Percentiles rank a stretch among this genome's conserved stretches.
Conservation (phyloP, 1,140 invertebrate genomes). For the Drosophila navojoa region DNA sequence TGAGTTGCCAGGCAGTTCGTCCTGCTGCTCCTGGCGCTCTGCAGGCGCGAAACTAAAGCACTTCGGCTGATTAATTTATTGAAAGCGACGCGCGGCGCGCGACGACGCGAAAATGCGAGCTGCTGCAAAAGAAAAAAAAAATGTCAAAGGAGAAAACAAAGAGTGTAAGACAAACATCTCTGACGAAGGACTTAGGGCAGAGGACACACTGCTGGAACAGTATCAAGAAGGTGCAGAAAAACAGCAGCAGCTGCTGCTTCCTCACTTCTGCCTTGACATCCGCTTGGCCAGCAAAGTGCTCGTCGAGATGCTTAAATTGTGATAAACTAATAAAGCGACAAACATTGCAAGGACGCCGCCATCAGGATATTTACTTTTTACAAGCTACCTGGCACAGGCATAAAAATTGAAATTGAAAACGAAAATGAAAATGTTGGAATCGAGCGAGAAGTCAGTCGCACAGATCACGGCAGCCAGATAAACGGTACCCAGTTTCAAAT, state of each 20-base stretch:
- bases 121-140: conserved; percentile 19
- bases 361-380: conserved; percentile 78
- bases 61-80: conserved; percentile 79
- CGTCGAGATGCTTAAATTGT: conserved; percentile 62
- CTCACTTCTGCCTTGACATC: conserved; percentile 29
- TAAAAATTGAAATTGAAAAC: conserved; percentile 81
- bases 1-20: conserved; percentile 61
- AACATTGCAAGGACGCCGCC: conserved; percentile 51
- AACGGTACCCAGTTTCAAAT: conserved; percentile 19
- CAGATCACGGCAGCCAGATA: conserved; percentile 61
- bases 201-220: conserved; percentile 37
- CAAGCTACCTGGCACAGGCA: conserved; percentile 55
- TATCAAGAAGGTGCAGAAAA: conserved; percentile 34
- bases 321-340: conserved; percentile 81
- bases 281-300: conserved; percentile 29
- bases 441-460: conserved; percentile 45
- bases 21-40: conserved; percentile 19
- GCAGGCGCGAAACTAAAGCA: conserved; percentile 50
- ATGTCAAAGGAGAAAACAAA: conserved; percentile 52
- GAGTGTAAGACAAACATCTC: conserved; percentile 62
- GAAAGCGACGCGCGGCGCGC: conserved; percentile 68
- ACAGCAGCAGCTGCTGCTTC: conserved; percentile 55
- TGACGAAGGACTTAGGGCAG: conserved; percentile 25
- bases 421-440: conserved; percentile 49
- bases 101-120: conserved; percentile 39